phyloP scores from a whole-genome alignment of 92 coral and sea anemone species.

The Palythoa grandiflora region DNA sequence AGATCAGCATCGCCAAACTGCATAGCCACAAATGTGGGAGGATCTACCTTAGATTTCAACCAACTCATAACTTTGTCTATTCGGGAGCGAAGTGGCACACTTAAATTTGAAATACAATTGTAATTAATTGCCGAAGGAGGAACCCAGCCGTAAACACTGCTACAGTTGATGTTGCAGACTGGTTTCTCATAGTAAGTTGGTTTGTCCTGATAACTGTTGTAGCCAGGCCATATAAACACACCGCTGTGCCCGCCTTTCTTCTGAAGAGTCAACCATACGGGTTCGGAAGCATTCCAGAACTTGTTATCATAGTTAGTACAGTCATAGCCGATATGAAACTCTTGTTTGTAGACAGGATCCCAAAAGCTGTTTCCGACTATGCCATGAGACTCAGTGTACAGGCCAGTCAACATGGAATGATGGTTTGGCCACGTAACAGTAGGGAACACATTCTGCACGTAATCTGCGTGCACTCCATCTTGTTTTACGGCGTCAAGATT shows the following conservation, averaged over 20 bases:
- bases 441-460: conserved; percentile 81
- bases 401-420: conserved; percentile 83
- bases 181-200: conserved; percentile 80
- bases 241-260: conserved; percentile 88
- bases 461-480: conserved; percentile 82
- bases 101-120: conserved; percentile 71
- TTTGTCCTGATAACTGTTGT: conserved; percentile 74
- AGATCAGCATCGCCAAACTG: conserved; percentile 82
- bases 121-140: conserved; percentile 29
- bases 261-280: conserved; percentile 93
- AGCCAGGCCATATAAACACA: conserved; percentile 93
- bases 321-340: conserved; percentile 81
- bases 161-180: conserved; percentile 75
- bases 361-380: conserved; percentile 82
- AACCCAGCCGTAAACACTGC: conserved; percentile 37
- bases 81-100: conserved; percentile 71
- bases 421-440: conserved; percentile 97
- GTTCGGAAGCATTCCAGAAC: conserved; percentile 87
- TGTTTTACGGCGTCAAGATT: conserved; percentile 73
- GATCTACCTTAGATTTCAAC: conserved; percentile 68
- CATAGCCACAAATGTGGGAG: conserved; percentile 83
- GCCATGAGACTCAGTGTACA: conserved; percentile 93
- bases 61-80: conserved; percentile 81
- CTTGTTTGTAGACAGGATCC: conserved; percentile 87
- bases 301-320: conserved; percentile 90